Base-by-base conservation (phyloP, 2,113 vertebrate genomes). In the Microcebus tavaratra region DNA sequence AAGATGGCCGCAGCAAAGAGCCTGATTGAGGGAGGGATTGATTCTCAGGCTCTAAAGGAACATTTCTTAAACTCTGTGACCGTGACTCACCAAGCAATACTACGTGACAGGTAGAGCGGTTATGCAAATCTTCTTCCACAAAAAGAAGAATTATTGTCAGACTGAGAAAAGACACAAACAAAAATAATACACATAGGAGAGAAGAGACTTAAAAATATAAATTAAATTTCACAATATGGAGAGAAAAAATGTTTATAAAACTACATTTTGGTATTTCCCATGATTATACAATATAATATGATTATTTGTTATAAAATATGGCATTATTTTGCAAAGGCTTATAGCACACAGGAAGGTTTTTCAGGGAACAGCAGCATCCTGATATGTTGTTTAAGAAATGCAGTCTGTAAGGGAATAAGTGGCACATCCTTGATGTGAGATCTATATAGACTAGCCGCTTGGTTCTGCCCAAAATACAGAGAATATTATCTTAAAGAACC, bases 121-220 rank as follows among this genome's bases (percentile, higher is more conserved):
- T 84, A 81, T 42, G 85, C 61, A 96, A 81, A 94, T 95, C 65
- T 80, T 48, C 88, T 85, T 85, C 80, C 59, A 34, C 31, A 21
- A 36, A 92, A 96, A 87, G 87, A 95, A 92, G 95, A 83, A 80
- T 75, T 53, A 31, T 67, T 81, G 59, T 96, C 75, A 95, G 76
- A 50, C 76, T 76, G 93, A 89, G 80, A 97, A 79, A 93, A 86
- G 78, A 86, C 42, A 84, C 83, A 92, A 91, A 92, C 79, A 96
- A 75, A 97, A 93, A 92, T 39, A 57, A 81, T 21, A 68, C 34
- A 48, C 23, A 23, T 20, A 79, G 27, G 50, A 82, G 53, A 86
- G 2, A 78, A 76, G n/a, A 88, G 27, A 39, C 29, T 79, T 70
- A 36, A 45, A 93, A 94, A 78, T 83, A 93, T 61, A 93, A 95